Evolutionary conservation across 23 tunicate species (phyloP).

Genomic region (Phallusia fumigata): DNA sequence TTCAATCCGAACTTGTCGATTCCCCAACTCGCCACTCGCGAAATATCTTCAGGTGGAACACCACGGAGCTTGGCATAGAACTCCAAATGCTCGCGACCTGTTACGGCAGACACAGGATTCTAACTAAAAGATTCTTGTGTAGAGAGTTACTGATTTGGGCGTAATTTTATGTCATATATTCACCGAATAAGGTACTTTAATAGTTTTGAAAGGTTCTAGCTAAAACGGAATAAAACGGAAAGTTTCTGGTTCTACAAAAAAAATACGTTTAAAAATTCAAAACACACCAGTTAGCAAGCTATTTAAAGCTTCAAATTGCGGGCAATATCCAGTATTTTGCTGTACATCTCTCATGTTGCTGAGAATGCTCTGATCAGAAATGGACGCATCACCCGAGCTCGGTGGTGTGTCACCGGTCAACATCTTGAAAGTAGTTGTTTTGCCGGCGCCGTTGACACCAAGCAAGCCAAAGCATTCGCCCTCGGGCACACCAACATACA

Average conservation of each 20-base stretch:
- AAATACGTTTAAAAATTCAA: not conserved
- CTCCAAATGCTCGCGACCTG: conserved; percentile 88
- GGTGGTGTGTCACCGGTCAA: conserved; percentile 81
- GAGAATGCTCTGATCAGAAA: conserved; percentile 56
- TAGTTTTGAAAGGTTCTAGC: too few species aligned
- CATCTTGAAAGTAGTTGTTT: conserved; percentile 97
- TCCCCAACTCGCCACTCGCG: conserved; percentile 83
- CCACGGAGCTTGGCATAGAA: conserved; percentile 92
- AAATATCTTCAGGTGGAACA: conserved; percentile 79
- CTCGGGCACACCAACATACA: conserved; percentile 75
- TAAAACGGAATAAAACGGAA: too few species aligned
- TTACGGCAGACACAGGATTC: not conserved
- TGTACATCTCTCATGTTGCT: conserved; percentile 66
- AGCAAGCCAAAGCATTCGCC: conserved; percentile 98
- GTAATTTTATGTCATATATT: too few species aligned
- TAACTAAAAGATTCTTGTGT: too few species aligned
- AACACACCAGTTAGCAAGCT: conserved; percentile 69
- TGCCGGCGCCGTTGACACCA: conserved; percentile 99
- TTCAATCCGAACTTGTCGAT: conserved; percentile 76
- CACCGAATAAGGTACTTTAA: too few species aligned
- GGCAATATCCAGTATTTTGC: conserved; percentile 93
- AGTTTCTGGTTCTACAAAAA: too few species aligned
- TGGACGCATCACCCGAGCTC: conserved; percentile 75
- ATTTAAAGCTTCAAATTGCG: conserved; percentile 95
- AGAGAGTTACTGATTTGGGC: too few species aligned